Conservation (phyloP, 2,797 vertebrate species). For the Melanotaenia nigrans region DNA sequence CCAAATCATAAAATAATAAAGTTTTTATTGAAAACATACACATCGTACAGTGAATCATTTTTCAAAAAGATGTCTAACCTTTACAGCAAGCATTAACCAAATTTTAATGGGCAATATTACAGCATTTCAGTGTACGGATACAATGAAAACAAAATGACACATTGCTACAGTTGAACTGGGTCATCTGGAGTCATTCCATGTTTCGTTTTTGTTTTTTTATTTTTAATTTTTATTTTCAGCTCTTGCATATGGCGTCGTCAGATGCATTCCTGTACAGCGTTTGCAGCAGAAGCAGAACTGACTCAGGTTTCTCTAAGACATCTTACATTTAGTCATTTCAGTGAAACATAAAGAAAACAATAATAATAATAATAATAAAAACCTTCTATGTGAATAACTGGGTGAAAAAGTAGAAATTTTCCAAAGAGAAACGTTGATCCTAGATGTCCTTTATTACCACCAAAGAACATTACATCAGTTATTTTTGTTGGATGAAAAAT, state of each 20-base stretch:
- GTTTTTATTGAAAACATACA: constrained; percentile 6
- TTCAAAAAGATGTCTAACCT: constrained; percentile 79
- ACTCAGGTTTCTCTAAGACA: constrained; percentile 16
- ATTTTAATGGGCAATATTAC: constrained; percentile 79
- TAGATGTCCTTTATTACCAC: background rate
- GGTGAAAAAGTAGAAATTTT: background rate
- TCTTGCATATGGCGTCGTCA: constrained; percentile 58
- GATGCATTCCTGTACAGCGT: constrained; percentile 74
- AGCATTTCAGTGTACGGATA: constrained; percentile 91
- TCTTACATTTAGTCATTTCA: background rate
- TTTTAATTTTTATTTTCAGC: constrained; percentile 2
- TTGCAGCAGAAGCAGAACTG: constrained; percentile 53
- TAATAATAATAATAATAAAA: too few species aligned
- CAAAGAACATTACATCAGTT: background rate
- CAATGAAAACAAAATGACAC: constrained; percentile 80
- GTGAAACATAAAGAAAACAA: too few species aligned
- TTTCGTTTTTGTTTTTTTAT: constrained; percentile 57
- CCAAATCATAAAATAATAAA: background rate
- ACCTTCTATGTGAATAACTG: background rate
- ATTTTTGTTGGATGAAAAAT: constrained; percentile 3
- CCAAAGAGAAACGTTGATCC: background rate
- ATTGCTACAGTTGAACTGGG: constrained; percentile 94
- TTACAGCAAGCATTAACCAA: constrained; percentile 83
- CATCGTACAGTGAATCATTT: constrained; percentile 8
- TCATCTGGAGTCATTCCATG: constrained; percentile 76